Conservation (phyloP, 1,140 invertebrate species). For the Geopemphigus sp. region DNA sequence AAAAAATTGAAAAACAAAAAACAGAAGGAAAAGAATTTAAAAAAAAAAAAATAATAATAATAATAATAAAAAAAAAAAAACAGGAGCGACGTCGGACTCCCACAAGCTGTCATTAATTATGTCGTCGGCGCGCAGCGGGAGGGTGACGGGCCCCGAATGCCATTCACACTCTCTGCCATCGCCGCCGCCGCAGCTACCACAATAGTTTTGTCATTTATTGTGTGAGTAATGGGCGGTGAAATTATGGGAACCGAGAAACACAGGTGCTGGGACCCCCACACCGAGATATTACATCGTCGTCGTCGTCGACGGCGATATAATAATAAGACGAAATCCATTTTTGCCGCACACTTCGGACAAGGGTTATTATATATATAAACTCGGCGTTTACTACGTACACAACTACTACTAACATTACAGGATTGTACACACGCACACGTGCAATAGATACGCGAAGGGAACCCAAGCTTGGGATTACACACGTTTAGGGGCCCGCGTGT, state of each 20-base stretch:
- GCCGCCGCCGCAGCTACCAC: conserved; percentile 7
- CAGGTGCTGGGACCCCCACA: conserved; percentile 46
- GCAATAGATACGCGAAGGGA: conserved; percentile 3
- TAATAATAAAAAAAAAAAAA: conserved; percentile 16
- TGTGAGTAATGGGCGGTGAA: conserved; percentile 49
- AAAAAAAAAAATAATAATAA: background rate
- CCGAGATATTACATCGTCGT: conserved; percentile 33
- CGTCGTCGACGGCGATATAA: background rate
- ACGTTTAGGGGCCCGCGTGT: background rate
- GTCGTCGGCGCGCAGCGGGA: conserved; percentile 44
- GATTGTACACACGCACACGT: background rate
- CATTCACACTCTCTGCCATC: conserved; percentile 35
- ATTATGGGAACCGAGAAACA: conserved; percentile 47
- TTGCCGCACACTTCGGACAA: conserved; percentile 43
- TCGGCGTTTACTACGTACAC: no score
- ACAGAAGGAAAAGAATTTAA: conserved; percentile 27
- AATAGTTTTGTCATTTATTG: conserved; percentile 49
- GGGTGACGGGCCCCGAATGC: conserved; percentile 48
- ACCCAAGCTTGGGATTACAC: conserved; percentile 6
- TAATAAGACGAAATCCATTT: conserved; percentile 39
- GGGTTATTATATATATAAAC: background rate
- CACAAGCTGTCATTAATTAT: conserved; percentile 50
- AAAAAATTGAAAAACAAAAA: background rate
- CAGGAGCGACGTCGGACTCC: conserved; percentile 38
- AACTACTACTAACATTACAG: background rate